These are phyloP conservation scores for Drosophila nr. fundita DNA, from an alignment of 2,888 invertebrate genomes.

Conservation along the genomic window DNA sequence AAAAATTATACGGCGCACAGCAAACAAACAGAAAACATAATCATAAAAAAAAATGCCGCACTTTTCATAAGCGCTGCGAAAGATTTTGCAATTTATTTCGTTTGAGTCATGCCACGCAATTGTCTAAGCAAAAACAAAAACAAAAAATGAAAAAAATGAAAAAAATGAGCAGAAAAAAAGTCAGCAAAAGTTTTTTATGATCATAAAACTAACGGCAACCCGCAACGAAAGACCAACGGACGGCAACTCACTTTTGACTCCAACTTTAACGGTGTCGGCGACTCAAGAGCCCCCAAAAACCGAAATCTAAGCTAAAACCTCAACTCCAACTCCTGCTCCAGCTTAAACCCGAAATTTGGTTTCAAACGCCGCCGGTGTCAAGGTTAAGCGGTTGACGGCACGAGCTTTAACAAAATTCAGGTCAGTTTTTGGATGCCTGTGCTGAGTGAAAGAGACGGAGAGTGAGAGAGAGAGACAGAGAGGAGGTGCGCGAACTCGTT, in stretches of 20 bases:
- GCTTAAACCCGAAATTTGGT: slow-evolving; percentile 8
- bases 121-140: slow-evolving; percentile 44
- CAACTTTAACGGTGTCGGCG: slow-evolving; percentile 49
- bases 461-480: background rate
- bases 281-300: slow-evolving; percentile 18
- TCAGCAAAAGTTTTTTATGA: slow-evolving; percentile 56
- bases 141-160: background rate
- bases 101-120: slow-evolving; percentile 74
- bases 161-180: slow-evolving; percentile 12
- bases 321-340: background rate
- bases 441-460: background rate
- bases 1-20: slow-evolving; percentile 50
- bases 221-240: slow-evolving; percentile 21
- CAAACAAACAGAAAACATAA: slow-evolving; percentile 53
- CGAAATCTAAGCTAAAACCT: slow-evolving; percentile 2
- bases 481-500: background rate
- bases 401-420: slow-evolving; percentile 70
- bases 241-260: slow-evolving; percentile 58
- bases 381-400: slow-evolving; percentile 74
- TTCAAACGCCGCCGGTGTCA: slow-evolving; percentile 61
- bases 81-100: slow-evolving; percentile 80
- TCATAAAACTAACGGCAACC: slow-evolving; percentile 66
- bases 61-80: slow-evolving; percentile 63
- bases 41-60: slow-evolving; percentile 73
- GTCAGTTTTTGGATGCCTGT: slow-evolving; percentile 44